phyloP scores from a whole-genome alignment of 2,888 invertebrate species.

The Pogonocherus hispidulus region DNA sequence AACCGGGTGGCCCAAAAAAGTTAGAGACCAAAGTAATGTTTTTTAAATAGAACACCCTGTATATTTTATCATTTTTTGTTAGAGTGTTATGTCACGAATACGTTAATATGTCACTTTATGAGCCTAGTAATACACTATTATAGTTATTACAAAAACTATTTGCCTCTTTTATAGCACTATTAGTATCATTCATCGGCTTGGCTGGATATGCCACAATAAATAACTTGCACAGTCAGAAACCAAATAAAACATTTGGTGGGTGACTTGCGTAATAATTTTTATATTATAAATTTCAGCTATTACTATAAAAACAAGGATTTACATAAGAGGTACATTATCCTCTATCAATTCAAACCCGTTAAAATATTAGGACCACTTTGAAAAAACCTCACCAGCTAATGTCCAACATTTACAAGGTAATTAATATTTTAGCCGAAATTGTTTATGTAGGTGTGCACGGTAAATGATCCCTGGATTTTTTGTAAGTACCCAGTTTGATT shows the following conservation, averaged over 20 bases:
- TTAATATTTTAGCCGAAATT: slow-evolving; percentile 38
- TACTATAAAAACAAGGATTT: slow-evolving; percentile 15
- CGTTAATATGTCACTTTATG: too few species aligned
- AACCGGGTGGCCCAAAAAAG: too few species aligned
- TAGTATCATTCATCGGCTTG: too few species aligned
- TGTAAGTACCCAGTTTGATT: slow-evolving; percentile 37
- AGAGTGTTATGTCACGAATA: too few species aligned
- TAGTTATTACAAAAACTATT: too few species aligned
- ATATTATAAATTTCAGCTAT: slow-evolving; percentile 12
- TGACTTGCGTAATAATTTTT: slow-evolving; percentile 16
- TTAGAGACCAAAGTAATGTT: too few species aligned
- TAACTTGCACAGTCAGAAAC: too few species aligned
- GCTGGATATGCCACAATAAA: too few species aligned
- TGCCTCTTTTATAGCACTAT: too few species aligned
- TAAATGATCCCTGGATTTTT: slow-evolving; percentile 40
- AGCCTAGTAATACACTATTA: too few species aligned
- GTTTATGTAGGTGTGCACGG: slow-evolving; percentile 39
- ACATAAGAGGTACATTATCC: slow-evolving; percentile 17
- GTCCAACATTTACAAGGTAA: slow-evolving; percentile 21
- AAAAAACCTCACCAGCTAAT: slow-evolving; percentile 5
- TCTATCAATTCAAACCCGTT: slow-evolving; percentile 4
- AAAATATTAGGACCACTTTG: slow-evolving; percentile 7
- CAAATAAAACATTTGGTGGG: slow-evolving; percentile 5
- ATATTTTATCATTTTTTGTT: too few species aligned
- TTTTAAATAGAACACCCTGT: too few species aligned